Evolutionary conservation across 2,113 vertebrate genomes (phyloP).

Genomic region (Delphinapterus leucas): DNA sequence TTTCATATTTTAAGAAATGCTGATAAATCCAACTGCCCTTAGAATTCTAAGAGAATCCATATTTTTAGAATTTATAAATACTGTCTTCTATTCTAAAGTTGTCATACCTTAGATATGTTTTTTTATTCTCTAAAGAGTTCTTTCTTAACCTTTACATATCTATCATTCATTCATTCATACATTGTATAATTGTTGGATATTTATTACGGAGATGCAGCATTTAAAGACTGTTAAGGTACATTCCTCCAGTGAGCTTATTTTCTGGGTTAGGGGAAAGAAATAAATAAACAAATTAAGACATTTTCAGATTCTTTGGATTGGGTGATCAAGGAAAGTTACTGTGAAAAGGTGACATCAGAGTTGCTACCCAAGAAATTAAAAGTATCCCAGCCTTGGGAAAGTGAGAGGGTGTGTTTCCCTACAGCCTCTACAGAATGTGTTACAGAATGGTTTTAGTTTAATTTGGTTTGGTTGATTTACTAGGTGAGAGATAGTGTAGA

Average conservation of each 20-base stretch:
- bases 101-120: background rate
- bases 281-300: background rate
- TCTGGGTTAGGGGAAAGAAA: background rate
- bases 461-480: background rate
- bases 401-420: background rate
- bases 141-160: background rate
- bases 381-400: background rate
- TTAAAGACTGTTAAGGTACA: background rate
- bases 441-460: background rate
- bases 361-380: background rate
- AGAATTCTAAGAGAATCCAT: constrained; percentile 20
- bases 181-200: background rate
- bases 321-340: background rate
- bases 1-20: constrained; percentile 37
- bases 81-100: constrained; percentile 4
- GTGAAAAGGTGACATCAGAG: background rate
- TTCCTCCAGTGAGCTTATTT: background rate
- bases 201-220: background rate
- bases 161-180: background rate
- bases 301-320: background rate
- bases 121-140: background rate
- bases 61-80: constrained; percentile 49
- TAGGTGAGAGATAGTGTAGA: background rate
- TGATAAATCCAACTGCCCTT: constrained; percentile 21
- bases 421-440: background rate